Evolutionary conservation across 2,797 vertebrate species (phyloP).

Genomic region (Malurus leucopterus): DNA sequence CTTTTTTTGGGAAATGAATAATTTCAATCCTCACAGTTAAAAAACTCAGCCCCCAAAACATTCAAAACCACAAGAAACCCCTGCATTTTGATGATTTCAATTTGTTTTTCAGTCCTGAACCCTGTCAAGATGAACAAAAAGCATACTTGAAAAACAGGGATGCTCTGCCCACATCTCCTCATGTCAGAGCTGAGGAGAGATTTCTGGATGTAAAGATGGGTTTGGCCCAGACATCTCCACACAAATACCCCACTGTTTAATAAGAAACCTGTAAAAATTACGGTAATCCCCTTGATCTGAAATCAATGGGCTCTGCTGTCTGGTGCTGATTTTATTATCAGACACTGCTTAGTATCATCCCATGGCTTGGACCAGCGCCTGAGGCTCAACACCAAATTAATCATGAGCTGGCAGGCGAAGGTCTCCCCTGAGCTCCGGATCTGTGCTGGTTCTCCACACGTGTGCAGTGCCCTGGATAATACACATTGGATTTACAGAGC

Average conservation of each 20-base stretch:
- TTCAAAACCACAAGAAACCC: not conserved
- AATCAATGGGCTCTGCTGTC: constrained; percentile 48
- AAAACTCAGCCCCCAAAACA: not conserved
- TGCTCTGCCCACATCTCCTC: not conserved
- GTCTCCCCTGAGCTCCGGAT: not conserved
- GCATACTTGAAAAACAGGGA: not conserved
- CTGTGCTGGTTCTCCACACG: not conserved
- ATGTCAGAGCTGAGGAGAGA: not conserved
- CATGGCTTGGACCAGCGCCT: constrained; percentile 4
- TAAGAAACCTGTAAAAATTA: constrained; percentile 32
- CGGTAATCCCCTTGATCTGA: constrained; percentile 41
- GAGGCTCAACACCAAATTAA: not conserved
- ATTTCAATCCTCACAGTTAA: not conserved
- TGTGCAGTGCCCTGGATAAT: not conserved
- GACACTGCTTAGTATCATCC: constrained; percentile 41
- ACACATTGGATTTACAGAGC: not conserved
- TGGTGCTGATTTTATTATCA: constrained; percentile 55
- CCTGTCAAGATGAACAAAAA: not conserved
- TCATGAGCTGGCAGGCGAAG: not conserved
- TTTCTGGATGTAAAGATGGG: not conserved
- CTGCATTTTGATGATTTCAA: not conserved
- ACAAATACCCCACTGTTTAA: not conserved
- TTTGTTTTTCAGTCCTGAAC: not conserved
- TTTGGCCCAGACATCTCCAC: not conserved
- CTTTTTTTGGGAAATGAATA: not conserved